Conservation (phyloP, 2,888 invertebrate genomes). For the Drosophila engyochracea region DNA sequence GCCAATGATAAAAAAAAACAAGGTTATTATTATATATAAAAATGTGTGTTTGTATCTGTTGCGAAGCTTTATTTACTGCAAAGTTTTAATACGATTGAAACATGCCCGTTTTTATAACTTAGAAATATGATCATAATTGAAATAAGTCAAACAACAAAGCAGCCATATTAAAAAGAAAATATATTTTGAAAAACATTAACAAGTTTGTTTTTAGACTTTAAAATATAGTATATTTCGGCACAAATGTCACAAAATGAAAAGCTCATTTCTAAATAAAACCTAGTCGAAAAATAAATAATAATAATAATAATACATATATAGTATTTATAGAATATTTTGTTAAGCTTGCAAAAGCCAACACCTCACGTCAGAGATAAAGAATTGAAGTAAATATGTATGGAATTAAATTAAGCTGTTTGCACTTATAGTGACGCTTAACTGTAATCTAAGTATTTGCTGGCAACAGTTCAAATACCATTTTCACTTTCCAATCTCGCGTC, state of each 20-base stretch:
- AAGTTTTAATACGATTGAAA: background rate
- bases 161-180: background rate
- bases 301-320: background rate
- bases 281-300: background rate
- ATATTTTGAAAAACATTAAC: background rate
- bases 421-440: background rate
- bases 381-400: background rate
- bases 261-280: background rate
- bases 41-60: background rate
- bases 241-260: background rate
- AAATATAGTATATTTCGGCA: background rate
- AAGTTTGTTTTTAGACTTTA: background rate
- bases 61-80: conserved; percentile 11
- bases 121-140: conserved; percentile 14
- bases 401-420: background rate
- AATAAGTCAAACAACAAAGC: conserved; percentile 3
- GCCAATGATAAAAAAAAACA: conserved; percentile 33
- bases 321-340: background rate
- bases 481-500: conserved; percentile 53
- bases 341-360: background rate
- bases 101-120: background rate
- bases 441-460: conserved; percentile 10
- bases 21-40: background rate
- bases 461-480: conserved; percentile 48
- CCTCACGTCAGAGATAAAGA: background rate